Percentiles rank a stretch among this genome's conserved stretches.
phyloP scores from a whole-genome alignment of 2,797 vertebrate genomes.

The Rachycentron canadum region DNA sequence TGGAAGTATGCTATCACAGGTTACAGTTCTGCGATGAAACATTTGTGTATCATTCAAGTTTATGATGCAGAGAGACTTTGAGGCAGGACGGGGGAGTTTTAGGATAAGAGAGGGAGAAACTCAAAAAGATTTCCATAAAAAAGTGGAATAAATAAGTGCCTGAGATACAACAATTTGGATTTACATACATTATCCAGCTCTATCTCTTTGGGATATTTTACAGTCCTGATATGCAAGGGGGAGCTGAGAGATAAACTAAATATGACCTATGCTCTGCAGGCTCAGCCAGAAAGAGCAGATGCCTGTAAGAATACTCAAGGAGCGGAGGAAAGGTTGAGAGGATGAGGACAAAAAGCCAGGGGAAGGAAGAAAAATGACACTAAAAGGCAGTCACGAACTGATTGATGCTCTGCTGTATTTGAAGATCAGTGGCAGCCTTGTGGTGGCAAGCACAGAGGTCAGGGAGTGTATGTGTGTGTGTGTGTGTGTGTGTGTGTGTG shows the following conservation, averaged over 20 bases:
- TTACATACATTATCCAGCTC: slow-evolving; percentile 85
- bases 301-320: slow-evolving; percentile 83
- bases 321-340: slow-evolving; percentile 79
- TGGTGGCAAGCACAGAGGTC: slow-evolving; percentile 88
- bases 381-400: slow-evolving; percentile 90
- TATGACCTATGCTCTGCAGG: slow-evolving; percentile 84
- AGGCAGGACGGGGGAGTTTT: slow-evolving; percentile 68
- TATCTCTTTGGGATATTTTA: slow-evolving; percentile 85
- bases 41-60: slow-evolving; percentile 76
- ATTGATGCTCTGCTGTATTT: slow-evolving; percentile 94
- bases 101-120: slow-evolving; percentile 70
- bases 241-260: slow-evolving; percentile 82
- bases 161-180: slow-evolving; percentile 85
- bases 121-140: slow-evolving; percentile 83
- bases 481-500: slow-evolving; percentile 44
- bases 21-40: slow-evolving; percentile 72
- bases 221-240: slow-evolving; percentile 75
- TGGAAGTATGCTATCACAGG: slow-evolving; percentile 59
- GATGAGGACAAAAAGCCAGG: slow-evolving; percentile 81
- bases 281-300: slow-evolving; percentile 80
- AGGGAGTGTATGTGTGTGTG: slow-evolving; percentile 68
- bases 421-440: slow-evolving; percentile 93
- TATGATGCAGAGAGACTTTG: slow-evolving; percentile 74
- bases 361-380: slow-evolving; percentile 86
- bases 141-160: slow-evolving; percentile 84